These are phyloP conservation scores for Pseudanteris insignis DNA, from an alignment of 2,888 invertebrate species.

Conservation along the genomic window DNA sequence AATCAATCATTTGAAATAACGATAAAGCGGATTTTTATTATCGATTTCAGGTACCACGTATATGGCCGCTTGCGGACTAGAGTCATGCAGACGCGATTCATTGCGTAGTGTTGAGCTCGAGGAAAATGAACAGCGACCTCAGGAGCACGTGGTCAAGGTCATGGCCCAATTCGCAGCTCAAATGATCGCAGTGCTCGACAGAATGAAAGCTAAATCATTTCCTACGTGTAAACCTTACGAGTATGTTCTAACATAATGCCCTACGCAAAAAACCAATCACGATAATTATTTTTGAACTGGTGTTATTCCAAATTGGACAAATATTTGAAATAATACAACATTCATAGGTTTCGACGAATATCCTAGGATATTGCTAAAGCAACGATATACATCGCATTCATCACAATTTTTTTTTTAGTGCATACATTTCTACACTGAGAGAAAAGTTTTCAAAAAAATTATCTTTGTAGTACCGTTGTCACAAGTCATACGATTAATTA, in stretches of 20 bases:
- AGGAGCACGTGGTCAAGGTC: slow-evolving; percentile 67
- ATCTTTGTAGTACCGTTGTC: too few relatives aligned
- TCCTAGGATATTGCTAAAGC: too few relatives aligned
- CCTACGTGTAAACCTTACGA: slow-evolving; percentile 60
- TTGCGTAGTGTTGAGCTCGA: slow-evolving; percentile 54
- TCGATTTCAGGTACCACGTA: slow-evolving; percentile 78
- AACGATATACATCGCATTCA: too few relatives aligned
- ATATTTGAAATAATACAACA: too few relatives aligned
- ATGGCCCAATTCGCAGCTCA: slow-evolving; percentile 79
- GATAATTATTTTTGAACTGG: too few relatives aligned
- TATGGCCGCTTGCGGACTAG: slow-evolving; percentile 95
- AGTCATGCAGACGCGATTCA: slow-evolving; percentile 76
- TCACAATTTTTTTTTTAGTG: too few relatives aligned
- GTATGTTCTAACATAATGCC: slow-evolving; percentile 43
- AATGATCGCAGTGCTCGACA: slow-evolving; percentile 74
- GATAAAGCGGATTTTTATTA: not conserved
- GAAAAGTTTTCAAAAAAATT: too few relatives aligned
- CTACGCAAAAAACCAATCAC: too few relatives aligned
- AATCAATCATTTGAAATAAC: not conserved
- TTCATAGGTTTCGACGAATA: too few relatives aligned
- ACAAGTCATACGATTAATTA: too few relatives aligned
- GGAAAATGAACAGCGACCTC: slow-evolving; percentile 21
- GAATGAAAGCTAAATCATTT: slow-evolving; percentile 70
- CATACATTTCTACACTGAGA: too few relatives aligned
- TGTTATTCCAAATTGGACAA: too few relatives aligned